These are phyloP conservation scores for Leptobrachium ailaonicum DNA, from an alignment of 2,113 vertebrate genomes.

Conservation along the genomic window DNA sequence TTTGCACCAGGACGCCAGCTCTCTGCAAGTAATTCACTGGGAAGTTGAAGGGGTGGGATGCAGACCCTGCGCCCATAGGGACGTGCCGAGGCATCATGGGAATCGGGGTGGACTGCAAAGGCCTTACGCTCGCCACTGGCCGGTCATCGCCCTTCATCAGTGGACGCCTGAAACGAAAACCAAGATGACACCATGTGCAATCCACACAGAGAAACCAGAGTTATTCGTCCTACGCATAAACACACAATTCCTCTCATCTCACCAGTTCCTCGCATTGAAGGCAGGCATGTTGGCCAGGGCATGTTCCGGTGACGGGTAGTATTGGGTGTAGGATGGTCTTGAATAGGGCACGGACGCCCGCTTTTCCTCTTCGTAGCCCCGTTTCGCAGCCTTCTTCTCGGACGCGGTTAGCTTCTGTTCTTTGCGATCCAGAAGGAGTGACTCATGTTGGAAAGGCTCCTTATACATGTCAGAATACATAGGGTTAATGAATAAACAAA, in stretches of 20 bases:
- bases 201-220: too few relatives aligned
- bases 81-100: slow-evolving; percentile 98
- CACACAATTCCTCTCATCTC: slow-evolving; percentile 43
- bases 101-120: slow-evolving; percentile 95
- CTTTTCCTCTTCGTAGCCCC: slow-evolving; percentile 97
- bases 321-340: slow-evolving; percentile 93
- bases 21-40: slow-evolving; percentile 95
- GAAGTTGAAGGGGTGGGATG: slow-evolving; percentile 80
- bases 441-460: slow-evolving; percentile 97
- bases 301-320: slow-evolving; percentile 92
- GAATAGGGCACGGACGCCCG: slow-evolving; percentile 94
- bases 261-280: slow-evolving; percentile 97
- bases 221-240: too few relatives aligned
- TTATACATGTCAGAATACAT: slow-evolving; percentile 53
- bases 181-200: background rate
- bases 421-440: slow-evolving; percentile 92
- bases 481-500: background rate
- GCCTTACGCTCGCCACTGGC: slow-evolving; percentile 92
- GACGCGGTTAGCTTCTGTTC: slow-evolving; percentile 96
- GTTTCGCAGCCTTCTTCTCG: slow-evolving; percentile 97
- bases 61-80: slow-evolving; percentile 75
- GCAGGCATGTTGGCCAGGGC: slow-evolving; percentile 87
- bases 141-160: slow-evolving; percentile 86
- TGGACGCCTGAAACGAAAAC: slow-evolving; percentile 74
- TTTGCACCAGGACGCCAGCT: slow-evolving; percentile 93